These are phyloP conservation scores for Tetropium fuscum DNA, from an alignment of 2,888 invertebrate genomes.

Conservation along the genomic window DNA sequence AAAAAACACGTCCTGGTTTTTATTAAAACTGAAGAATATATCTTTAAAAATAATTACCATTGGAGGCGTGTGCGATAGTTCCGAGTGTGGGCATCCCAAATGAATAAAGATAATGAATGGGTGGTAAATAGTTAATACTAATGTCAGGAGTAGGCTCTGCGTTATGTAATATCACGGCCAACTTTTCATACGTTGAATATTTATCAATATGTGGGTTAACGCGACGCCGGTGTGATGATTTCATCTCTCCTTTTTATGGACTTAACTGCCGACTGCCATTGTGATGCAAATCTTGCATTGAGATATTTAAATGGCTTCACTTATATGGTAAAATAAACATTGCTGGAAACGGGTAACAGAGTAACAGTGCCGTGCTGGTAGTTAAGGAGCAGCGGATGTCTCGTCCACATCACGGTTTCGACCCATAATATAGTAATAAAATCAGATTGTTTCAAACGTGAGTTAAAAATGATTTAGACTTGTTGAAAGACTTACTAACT, in stretches of 20 bases:
- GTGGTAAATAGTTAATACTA: constrained; percentile 23
- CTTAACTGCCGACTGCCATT: constrained; percentile 31
- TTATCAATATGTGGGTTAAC: constrained; percentile 41
- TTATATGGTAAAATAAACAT: constrained; percentile 20
- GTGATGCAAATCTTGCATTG: constrained; percentile 32
- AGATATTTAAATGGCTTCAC: constrained; percentile 18
- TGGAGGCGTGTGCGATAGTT: constrained; percentile 20
- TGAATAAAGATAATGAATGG: constrained; percentile 30
- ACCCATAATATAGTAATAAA: no score
- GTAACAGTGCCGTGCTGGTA: not conserved
- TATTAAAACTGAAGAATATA: not conserved
- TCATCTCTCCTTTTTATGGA: constrained; percentile 34
- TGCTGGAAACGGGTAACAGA: not conserved
- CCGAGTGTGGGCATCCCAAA: constrained; percentile 28
- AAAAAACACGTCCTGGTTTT: no score
- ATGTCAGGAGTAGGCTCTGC: constrained; percentile 16
- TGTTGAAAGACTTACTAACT: no score
- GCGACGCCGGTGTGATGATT: constrained; percentile 33
- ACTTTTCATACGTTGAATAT: constrained; percentile 31
- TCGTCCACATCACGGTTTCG: no score
- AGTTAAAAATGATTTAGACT: no score
- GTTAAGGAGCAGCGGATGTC: not conserved
- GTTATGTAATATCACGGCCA: constrained; percentile 11
- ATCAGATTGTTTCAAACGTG: no score
- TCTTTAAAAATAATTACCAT: constrained; percentile 8